phyloP scores from a whole-genome alignment of 2,113 vertebrate species.

The Lycaon pictus region DNA sequence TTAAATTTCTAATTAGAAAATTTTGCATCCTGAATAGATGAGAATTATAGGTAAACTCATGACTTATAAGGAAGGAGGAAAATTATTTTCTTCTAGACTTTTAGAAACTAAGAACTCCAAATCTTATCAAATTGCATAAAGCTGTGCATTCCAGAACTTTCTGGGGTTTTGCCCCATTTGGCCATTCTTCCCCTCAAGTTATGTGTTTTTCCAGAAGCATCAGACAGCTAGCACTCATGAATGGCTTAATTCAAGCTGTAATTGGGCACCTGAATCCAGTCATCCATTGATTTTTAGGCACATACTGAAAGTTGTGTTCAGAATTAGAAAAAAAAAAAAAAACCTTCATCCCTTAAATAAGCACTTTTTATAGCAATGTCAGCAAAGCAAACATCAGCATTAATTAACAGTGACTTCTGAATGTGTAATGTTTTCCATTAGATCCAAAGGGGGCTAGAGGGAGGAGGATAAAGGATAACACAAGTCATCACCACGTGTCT shows the following conservation, averaged over 20 bases:
- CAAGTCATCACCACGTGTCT: neutral
- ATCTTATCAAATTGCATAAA: neutral
- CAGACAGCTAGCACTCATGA: conserved; percentile 27
- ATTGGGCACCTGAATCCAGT: conserved; percentile 66
- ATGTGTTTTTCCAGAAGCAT: neutral
- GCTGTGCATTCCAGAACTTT: neutral
- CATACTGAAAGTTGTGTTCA: neutral
- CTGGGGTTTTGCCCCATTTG: neutral
- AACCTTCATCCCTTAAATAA: conserved; percentile 28
- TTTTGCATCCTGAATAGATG: neutral
- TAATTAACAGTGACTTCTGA: conserved; percentile 72
- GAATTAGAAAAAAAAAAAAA: conserved; percentile 40
- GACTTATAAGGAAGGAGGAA: neutral
- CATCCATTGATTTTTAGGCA: conserved; percentile 56
- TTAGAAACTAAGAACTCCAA: neutral
- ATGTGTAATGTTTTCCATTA: conserved; percentile 24
- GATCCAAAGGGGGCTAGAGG: neutral
- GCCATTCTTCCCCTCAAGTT: neutral
- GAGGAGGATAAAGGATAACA: neutral
- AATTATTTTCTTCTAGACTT: neutral
- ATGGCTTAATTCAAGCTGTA: conserved; percentile 20
- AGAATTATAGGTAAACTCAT: neutral
- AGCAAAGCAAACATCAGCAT: conserved; percentile 63
- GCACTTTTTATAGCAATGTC: conserved; percentile 64
- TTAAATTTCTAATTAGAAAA: conserved; percentile 9